phyloP scores from a whole-genome alignment of 64 coral and sea anemone genomes.

The Stichodactyla helianthus region DNA sequence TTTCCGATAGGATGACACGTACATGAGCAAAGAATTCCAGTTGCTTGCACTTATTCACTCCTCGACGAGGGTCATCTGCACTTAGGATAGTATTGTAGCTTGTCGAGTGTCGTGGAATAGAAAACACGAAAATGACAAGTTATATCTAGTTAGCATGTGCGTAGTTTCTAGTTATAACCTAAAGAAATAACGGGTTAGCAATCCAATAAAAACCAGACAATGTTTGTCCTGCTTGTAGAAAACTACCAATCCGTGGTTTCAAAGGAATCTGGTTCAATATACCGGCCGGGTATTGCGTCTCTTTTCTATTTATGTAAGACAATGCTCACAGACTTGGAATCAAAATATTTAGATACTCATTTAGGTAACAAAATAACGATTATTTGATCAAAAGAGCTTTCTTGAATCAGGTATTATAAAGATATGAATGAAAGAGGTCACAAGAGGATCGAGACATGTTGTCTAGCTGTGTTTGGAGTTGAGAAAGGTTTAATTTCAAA shows the following conservation, averaged over 20 bases:
- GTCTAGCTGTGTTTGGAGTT: background rate
- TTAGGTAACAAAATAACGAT: background rate
- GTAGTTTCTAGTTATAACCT: no score
- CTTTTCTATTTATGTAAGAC: background rate
- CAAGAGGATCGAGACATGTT: background rate
- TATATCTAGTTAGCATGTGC: no score
- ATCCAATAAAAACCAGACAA: background rate
- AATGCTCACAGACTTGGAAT: conserved; percentile 4
- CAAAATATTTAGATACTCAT: background rate
- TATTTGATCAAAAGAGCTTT: background rate
- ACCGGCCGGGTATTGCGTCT: background rate
- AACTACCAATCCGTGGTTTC: no score
- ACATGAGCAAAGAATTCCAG: no score
- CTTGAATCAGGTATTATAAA: background rate
- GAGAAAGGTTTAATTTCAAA: background rate
- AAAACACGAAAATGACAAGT: no score
- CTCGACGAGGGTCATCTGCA: no score
- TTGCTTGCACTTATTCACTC: no score
- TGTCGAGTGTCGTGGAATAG: no score
- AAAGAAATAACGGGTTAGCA: no score
- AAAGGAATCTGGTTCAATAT: background rate
- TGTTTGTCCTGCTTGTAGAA: background rate
- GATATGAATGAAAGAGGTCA: background rate
- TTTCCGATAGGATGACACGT: no score
- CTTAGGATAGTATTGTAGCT: no score